A percentile compares a stretch with the other conserved stretches of the same genome.
phyloP scores from a whole-genome alignment of 2,888 invertebrate species.

The Microctonus aethiopoides region DNA sequence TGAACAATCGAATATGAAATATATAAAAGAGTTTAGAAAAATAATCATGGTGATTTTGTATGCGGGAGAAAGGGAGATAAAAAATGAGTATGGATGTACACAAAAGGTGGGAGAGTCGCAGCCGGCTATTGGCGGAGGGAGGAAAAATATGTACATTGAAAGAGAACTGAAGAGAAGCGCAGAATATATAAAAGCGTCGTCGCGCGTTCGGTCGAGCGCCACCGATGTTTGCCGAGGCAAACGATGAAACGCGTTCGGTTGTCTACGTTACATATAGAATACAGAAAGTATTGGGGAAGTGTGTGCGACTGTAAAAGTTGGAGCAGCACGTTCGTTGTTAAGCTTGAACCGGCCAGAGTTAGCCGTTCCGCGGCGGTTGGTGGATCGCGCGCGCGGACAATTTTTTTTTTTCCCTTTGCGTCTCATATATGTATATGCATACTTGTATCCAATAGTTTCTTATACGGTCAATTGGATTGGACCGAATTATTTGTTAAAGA shows the following conservation, averaged over 20 bases:
- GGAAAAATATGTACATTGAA: not conserved
- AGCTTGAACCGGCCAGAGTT: slow-evolving; percentile 53
- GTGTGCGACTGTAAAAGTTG: slow-evolving; percentile 34
- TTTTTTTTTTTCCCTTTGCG: not conserved
- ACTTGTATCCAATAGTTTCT: not conserved
- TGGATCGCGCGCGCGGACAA: slow-evolving; percentile 45
- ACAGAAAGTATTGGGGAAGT: not conserved
- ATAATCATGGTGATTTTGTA: not conserved
- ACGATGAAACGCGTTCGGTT: slow-evolving; percentile 50
- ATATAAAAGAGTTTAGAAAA: not conserved
- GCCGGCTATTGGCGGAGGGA: not conserved
- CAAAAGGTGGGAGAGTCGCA: not conserved
- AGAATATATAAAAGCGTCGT: slow-evolving; percentile 51
- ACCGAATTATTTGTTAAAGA: not conserved
- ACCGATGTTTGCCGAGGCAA: slow-evolving; percentile 57
- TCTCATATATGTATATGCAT: not conserved
- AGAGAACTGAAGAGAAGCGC: slow-evolving; percentile 16
- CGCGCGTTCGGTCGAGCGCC: slow-evolving; percentile 26
- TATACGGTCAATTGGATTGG: not conserved
- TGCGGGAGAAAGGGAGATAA: slow-evolving; percentile 13
- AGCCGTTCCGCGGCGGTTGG: slow-evolving; percentile 61
- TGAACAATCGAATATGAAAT: not conserved
- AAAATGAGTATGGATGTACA: not conserved
- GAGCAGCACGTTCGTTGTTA: slow-evolving; percentile 28
- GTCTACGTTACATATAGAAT: slow-evolving; percentile 43